phyloP scores from a whole-genome alignment of 2,113 vertebrate genomes.

The Galemys pyrenaicus region DNA sequence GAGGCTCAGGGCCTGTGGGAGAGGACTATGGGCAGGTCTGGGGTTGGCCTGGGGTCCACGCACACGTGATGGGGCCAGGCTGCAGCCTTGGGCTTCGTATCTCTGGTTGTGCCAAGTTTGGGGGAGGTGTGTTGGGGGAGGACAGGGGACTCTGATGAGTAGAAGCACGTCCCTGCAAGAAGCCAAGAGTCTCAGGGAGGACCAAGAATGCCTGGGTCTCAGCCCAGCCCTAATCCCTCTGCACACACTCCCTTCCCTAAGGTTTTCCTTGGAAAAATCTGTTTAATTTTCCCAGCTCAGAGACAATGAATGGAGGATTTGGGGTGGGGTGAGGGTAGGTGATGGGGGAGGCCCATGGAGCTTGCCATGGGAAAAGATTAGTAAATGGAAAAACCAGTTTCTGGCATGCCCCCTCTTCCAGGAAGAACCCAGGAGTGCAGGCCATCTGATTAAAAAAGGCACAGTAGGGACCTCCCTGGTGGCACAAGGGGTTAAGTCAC shows the following conservation, averaged over 20 bases:
- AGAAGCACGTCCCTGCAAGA: not conserved
- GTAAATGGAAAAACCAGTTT: not conserved
- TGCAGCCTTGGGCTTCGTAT: not conserved
- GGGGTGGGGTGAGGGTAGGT: not conserved
- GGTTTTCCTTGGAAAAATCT: slow-evolving; percentile 49
- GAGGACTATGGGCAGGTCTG: not conserved
- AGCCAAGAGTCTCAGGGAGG: slow-evolving; percentile 10
- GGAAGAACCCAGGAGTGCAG: not conserved
- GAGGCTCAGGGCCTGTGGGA: not conserved
- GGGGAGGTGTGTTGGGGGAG: not conserved
- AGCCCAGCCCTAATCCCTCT: slow-evolving; percentile 50
- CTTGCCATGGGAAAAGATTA: not conserved
- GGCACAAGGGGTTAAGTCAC: too few species aligned
- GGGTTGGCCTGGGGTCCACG: not conserved
- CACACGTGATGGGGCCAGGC: not conserved
- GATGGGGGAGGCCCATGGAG: not conserved
- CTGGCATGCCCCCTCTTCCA: not conserved
- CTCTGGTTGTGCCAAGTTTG: too few species aligned
- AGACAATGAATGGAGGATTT: slow-evolving; percentile 40
- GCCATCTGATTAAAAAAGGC: rapidly evolving
- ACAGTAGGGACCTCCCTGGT: too few species aligned
- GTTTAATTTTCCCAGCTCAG: slow-evolving; percentile 53
- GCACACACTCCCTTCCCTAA: slow-evolving; percentile 55
- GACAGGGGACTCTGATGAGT: not conserved
- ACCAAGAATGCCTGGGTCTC: not conserved